Base-by-base conservation (phyloP, 2,113 vertebrate genomes). In the Gobio gobio region DNA sequence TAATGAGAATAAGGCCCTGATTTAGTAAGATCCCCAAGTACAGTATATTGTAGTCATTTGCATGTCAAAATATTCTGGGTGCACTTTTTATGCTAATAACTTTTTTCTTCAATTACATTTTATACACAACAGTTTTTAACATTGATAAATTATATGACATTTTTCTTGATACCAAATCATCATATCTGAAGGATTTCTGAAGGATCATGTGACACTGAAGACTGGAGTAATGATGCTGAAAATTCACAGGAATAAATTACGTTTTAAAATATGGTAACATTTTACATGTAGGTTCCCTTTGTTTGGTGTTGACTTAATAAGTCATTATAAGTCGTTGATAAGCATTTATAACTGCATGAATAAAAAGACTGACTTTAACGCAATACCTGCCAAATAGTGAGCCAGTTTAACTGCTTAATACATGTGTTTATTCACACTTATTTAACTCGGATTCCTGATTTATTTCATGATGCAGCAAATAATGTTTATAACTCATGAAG, bases 1-100 rank as follows among this genome's bases (percentile, higher is more conserved):
- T 83, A 83, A 83, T 26, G 54, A 84, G 83, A 63, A 63, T 22
- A 43, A 43, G 33, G 18, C 2, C 20, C 18, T 12, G 36, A 16
- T 33, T 76, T 29, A 76, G 16, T 54, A 26, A 29, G 14, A 49
- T 51, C 26, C 24, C 9, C 18, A 56, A 6, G 1, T 20, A 56
- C 6, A 33, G 18, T 54, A 24, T 18, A 29, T 75, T 24, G 24
- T 20, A 54, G 14, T 29, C 14, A 24, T 74, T 47, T 47, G 5
- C 47, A 54, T 33, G 14, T 51, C 8, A 24, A 75, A 26, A 75
- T 29, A 75, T 47, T 24, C 10, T 47, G 20, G 43, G 68, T 72
- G 26, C 61, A 29, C 61, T 72, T 40, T 36, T 0, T 36, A 36
- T 40, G 29, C 29, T 29, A 29, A 29, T 29, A 29, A 29, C 29